These are phyloP conservation scores for Athene cunicularia DNA, from an alignment of 2,113 vertebrate genomes.

Conservation along the genomic window DNA sequence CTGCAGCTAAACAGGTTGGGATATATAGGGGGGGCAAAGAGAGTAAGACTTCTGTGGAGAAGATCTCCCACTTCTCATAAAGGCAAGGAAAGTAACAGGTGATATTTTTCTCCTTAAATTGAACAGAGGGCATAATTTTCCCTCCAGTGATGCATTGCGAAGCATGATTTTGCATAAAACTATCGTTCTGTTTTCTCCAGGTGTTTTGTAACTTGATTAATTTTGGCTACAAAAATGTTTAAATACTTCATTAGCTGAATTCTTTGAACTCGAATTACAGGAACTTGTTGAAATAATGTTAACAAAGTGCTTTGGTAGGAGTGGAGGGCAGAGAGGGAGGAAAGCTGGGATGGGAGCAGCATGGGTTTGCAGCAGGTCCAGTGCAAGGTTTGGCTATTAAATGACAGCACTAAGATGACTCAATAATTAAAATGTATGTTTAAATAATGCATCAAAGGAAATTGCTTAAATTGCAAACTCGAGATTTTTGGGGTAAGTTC, in stretches of 20 bases:
- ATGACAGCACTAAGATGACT: not conserved
- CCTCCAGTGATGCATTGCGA: accelerated
- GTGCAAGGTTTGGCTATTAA: not conserved
- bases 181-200: not conserved
- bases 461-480: conserved; percentile 44
- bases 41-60: not conserved
- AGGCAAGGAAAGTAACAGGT: not conserved
- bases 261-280: not conserved
- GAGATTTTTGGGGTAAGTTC: conserved; percentile 1
- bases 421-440: conserved; percentile 43
- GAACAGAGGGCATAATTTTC: not conserved
- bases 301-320: not conserved
- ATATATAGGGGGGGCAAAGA: not conserved
- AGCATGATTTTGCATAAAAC: not conserved
- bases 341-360: not conserved
- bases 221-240: not conserved
- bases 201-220: conserved; percentile 10
- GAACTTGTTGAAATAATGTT: not conserved
- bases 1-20: not conserved
- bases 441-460: conserved; percentile 62
- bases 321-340: not conserved
- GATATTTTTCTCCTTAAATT: not conserved
- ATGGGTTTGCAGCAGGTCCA: not conserved
- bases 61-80: not conserved
- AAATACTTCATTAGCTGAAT: not conserved